phyloP scores from a whole-genome alignment of 1,140 invertebrate species.

The Rhagoletis zephyria region DNA sequence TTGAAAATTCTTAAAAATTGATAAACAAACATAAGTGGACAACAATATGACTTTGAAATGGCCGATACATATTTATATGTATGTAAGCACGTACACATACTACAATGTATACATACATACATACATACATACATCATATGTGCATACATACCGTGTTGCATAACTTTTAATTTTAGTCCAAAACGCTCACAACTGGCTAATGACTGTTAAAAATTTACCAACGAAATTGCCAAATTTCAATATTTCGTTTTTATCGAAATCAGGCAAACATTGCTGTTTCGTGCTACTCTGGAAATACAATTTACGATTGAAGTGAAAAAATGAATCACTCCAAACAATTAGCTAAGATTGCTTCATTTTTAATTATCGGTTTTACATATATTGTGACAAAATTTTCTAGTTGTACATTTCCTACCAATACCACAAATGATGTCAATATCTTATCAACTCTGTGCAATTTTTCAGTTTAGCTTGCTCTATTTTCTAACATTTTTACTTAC shows the following conservation, averaged over 20 bases:
- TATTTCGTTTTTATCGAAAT: background rate
- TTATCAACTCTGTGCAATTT: constrained; percentile 19
- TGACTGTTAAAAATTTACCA: background rate
- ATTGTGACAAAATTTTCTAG: background rate
- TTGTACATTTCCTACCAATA: background rate
- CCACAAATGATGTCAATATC: background rate
- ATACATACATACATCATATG: too few relatives aligned
- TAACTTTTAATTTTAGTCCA: background rate
- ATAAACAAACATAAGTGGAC: too few relatives aligned
- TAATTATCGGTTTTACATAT: too few relatives aligned
- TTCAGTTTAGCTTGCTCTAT: background rate
- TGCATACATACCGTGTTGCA: too few relatives aligned
- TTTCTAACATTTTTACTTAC: background rate
- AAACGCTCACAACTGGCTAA: background rate
- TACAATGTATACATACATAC: too few relatives aligned
- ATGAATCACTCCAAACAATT: background rate
- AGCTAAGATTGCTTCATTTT: background rate
- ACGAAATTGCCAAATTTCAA: background rate
- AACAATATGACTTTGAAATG: too few relatives aligned
- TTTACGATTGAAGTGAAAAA: background rate
- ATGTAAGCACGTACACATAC: too few relatives aligned
- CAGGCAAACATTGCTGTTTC: background rate
- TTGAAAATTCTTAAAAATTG: too few relatives aligned
- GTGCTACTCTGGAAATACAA: too few relatives aligned
- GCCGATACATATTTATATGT: too few relatives aligned